Conservation (phyloP, 2,797 vertebrate genomes). For the Zalophus californianus region DNA sequence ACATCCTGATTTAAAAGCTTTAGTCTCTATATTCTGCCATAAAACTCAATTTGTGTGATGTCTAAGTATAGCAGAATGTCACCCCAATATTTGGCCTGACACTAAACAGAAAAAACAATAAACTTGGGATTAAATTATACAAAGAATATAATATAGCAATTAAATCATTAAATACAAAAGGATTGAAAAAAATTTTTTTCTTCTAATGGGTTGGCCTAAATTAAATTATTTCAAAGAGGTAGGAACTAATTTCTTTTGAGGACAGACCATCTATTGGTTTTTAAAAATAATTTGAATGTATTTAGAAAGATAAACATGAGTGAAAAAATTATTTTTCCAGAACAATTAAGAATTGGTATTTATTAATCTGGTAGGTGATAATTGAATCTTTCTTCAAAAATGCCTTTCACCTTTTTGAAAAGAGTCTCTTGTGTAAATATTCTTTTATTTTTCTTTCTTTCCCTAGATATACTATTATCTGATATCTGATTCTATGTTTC, state of each 20-base stretch:
- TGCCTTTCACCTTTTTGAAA: background rate
- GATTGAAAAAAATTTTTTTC: background rate
- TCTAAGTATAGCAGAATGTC: background rate
- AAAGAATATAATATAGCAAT: background rate
- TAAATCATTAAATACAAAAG: background rate
- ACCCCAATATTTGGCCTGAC: background rate
- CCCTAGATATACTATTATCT: background rate
- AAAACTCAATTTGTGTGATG: background rate
- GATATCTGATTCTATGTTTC: background rate
- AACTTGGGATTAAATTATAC: background rate
- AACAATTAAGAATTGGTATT: background rate
- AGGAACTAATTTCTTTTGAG: background rate
- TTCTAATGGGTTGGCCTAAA: background rate
- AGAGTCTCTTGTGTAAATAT: background rate
- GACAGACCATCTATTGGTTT: background rate
- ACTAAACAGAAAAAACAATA: conserved; percentile 3
- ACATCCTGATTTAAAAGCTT: background rate
- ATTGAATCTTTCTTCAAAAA: background rate
- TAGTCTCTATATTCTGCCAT: background rate
- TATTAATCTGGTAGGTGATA: background rate
- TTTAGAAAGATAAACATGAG: background rate
- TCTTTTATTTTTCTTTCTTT: background rate
- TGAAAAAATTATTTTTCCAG: background rate
- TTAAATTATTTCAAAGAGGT: conserved; percentile 12
- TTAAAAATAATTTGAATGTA: background rate